A percentile compares a stretch with the other conserved stretches of the same genome.
These are phyloP conservation scores for Riptortus pedestris DNA, from an alignment of 1,140 invertebrate species.

Conservation along the genomic window DNA sequence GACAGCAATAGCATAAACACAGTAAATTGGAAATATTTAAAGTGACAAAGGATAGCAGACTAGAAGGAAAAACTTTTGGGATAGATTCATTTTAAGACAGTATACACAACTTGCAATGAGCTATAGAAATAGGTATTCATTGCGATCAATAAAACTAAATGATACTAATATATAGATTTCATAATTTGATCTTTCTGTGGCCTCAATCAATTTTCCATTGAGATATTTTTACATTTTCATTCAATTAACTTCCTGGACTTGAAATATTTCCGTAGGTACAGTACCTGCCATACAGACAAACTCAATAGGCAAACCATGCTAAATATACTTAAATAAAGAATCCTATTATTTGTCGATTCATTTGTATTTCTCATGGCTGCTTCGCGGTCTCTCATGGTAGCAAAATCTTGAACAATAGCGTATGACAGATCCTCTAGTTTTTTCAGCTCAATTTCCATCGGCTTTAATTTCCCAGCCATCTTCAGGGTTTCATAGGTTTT, in stretches of 20 bases:
- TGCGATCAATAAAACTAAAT: not conserved
- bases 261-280: conserved; percentile 94
- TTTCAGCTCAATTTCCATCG: conserved; percentile 93
- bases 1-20: too few species aligned
- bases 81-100: too few species aligned
- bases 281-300: conserved; percentile 93
- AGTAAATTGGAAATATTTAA: too few species aligned
- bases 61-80: too few species aligned
- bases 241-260: conserved; percentile 99
- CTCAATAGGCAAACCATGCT: conserved; percentile 90
- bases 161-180: not conserved
- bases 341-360: conserved; percentile 91
- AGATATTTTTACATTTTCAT: conserved; percentile 40
- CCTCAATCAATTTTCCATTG: not conserved
- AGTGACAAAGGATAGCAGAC: too few species aligned
- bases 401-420: conserved; percentile 95
- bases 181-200: too few species aligned
- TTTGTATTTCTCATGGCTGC: conserved; percentile 99
- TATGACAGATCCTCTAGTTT: conserved; percentile 92
- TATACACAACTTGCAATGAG: too few species aligned
- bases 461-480: conserved; percentile 94
- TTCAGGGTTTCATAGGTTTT: conserved; percentile 93
- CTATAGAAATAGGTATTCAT: not conserved
- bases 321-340: conserved; percentile 96
- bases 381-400: conserved; percentile 88